Conservation (phyloP, 2,113 vertebrate genomes). For the Tachysurus vachellii region DNA sequence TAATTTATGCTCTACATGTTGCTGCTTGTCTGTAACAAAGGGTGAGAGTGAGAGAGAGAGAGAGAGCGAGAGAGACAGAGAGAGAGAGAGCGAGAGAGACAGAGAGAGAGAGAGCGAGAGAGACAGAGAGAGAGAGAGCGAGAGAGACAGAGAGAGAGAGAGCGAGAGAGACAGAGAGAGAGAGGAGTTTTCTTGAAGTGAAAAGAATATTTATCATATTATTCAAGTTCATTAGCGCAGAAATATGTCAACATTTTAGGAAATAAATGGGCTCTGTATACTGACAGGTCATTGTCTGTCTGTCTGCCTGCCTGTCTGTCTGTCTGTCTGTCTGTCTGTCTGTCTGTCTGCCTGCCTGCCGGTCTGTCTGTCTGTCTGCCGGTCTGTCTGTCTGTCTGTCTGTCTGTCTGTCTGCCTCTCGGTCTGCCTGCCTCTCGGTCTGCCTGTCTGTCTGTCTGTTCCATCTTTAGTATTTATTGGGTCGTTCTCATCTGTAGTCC, state of each 20-base stretch:
- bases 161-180: background rate
- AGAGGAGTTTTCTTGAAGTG: background rate
- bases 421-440: background rate
- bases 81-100: background rate
- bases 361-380: background rate
- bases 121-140: background rate
- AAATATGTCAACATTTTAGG: background rate
- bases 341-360: background rate
- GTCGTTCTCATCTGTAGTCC: background rate
- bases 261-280: background rate
- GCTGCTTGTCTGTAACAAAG: background rate
- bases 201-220: background rate
- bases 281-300: background rate
- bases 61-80: no score
- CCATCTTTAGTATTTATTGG: background rate
- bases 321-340: background rate
- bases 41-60: background rate
- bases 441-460: background rate
- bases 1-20: conserved; percentile 13
- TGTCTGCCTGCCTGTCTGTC: background rate
- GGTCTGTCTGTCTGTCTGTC: background rate
- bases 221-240: background rate
- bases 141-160: background rate
- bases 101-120: no score
- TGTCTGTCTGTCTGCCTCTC: background rate